Conservation (phyloP, 1,140 invertebrate species). For the Pemphigus obesinymphae region DNA sequence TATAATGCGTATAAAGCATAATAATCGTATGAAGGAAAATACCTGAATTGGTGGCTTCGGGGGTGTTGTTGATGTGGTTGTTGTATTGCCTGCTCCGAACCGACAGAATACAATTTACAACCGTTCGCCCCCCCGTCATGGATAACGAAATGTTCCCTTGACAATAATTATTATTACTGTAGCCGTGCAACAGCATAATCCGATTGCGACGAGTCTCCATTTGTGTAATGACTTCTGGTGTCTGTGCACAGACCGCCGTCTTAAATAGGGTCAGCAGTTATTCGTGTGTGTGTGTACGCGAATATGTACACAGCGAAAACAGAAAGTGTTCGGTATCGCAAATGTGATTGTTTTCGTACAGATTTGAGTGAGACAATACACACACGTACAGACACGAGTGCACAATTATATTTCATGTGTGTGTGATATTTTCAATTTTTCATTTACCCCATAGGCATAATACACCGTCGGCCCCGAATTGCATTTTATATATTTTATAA, state of each 20-base stretch:
- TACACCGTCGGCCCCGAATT: too few species aligned
- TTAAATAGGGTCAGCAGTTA: too few species aligned
- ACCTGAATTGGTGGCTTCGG: not conserved
- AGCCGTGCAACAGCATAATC: not conserved
- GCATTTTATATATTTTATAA: too few species aligned
- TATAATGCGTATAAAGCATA: too few species aligned
- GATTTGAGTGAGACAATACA: too few species aligned
- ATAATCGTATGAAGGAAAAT: not conserved
- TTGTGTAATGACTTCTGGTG: constrained; percentile 20
- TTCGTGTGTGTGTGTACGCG: not conserved
- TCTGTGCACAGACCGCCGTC: not conserved
- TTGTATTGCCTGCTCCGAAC: not conserved
- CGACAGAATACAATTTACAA: constrained; percentile 21
- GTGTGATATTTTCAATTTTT: too few species aligned
- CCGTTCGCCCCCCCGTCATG: constrained; percentile 10
- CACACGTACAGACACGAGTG: too few species aligned
- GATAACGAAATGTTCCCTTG: constrained; percentile 25
- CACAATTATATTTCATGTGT: not conserved
- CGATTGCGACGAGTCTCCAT: constrained; percentile 29
- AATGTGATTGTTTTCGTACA: constrained; percentile 2
- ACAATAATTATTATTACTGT: constrained; percentile 32
- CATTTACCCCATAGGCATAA: too few species aligned
- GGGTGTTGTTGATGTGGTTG: not conserved
- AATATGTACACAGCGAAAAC: not conserved
- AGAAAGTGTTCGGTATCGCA: not conserved